Percentiles rank a stretch among this genome's conserved stretches.
phyloP scores from a whole-genome alignment of 2,797 vertebrate species.

The Alauda arvensis region DNA sequence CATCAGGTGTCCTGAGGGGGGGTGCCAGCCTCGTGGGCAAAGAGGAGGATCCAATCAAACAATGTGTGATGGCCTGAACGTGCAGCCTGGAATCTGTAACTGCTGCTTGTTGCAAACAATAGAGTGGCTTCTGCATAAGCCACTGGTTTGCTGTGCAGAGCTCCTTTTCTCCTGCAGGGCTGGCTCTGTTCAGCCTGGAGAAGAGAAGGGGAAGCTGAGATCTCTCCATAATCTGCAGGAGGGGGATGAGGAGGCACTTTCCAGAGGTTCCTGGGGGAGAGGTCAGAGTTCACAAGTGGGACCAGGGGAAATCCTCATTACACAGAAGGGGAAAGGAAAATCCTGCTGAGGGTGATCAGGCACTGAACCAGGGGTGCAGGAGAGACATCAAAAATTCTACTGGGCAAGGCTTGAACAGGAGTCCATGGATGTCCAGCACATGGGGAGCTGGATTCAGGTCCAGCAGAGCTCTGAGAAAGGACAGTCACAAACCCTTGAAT shows the following conservation, averaged over 20 bases:
- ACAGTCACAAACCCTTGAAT: not conserved
- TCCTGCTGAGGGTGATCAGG: not conserved
- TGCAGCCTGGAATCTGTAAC: too few relatives aligned
- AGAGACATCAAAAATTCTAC: not conserved
- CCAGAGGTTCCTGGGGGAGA: rapidly evolving
- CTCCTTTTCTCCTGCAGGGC: too few relatives aligned
- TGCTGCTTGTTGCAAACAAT: too few relatives aligned
- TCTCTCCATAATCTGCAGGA: rapidly evolving
- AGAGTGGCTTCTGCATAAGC: too few relatives aligned
- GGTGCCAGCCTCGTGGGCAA: too few relatives aligned
- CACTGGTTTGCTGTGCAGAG: too few relatives aligned
- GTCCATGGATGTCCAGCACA: not conserved
- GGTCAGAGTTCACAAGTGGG: not conserved
- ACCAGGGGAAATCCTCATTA: not conserved
- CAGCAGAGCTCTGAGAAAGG: not conserved
- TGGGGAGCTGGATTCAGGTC: rapidly evolving
- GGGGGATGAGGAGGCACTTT: not conserved
- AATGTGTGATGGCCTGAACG: too few relatives aligned
- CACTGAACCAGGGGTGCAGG: not conserved
- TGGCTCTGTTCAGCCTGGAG: not conserved
- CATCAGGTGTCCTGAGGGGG: too few relatives aligned
- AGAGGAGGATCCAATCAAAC: too few relatives aligned
- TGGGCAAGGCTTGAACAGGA: not conserved
- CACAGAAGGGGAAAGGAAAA: not conserved
- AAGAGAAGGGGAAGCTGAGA: not conserved